Percentiles rank a stretch among this genome's conserved stretches.
Conservation (phyloP, 2,113 vertebrate species). For the Grallaria varia region DNA sequence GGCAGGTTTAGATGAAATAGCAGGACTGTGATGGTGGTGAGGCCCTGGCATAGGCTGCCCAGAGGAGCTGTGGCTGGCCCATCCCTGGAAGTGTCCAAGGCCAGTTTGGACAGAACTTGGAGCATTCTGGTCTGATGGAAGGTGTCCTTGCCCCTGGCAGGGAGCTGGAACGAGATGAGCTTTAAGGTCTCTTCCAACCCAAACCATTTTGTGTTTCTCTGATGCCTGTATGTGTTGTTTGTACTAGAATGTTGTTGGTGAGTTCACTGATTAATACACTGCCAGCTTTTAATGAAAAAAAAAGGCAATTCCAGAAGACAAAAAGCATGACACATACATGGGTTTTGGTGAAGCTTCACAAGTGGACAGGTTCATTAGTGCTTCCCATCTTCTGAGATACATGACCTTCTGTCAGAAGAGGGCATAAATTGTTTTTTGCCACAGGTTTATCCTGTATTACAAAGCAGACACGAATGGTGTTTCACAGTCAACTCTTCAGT, state of each 20-base stretch:
- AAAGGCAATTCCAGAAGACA: accelerated
- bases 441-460: background rate
- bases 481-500: accelerated
- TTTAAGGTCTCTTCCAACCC: background rate
- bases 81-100: background rate
- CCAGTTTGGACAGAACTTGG: background rate
- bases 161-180: background rate
- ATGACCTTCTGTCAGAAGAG: background rate
- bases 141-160: background rate
- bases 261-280: background rate
- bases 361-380: background rate
- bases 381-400: background rate
- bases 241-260: background rate
- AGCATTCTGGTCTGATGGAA: background rate
- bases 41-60: background rate
- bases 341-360: accelerated
- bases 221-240: background rate
- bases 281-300: background rate
- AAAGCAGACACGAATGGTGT: background rate
- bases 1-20: background rate
- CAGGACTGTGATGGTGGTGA: background rate
- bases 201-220: background rate
- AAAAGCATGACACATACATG: background rate
- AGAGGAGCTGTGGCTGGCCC: background rate
- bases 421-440: background rate